Conservation (phyloP, 2,113 vertebrate genomes). For the Podarcis raffonei region DNA sequence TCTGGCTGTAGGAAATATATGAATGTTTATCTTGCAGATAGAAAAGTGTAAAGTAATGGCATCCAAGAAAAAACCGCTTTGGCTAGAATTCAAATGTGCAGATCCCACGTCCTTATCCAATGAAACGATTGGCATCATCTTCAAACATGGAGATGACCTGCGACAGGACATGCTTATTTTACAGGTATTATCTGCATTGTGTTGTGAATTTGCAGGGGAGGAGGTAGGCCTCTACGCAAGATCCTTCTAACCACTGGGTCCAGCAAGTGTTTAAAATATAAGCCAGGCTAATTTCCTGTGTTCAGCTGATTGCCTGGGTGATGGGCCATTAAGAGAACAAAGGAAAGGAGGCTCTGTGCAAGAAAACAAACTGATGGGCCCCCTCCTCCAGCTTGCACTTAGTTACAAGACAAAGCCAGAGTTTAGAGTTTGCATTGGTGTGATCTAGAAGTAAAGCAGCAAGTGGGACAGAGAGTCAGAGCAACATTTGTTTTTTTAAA, state of each 20-base stretch:
- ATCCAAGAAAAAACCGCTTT: constrained; percentile 97
- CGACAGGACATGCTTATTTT: constrained; percentile 99
- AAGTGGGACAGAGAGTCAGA: too few species aligned
- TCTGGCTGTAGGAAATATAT: not conserved
- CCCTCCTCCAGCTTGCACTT: too few species aligned
- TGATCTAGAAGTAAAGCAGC: too few species aligned
- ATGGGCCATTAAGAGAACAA: too few species aligned
- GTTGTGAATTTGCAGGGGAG: not conserved
- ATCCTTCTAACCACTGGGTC: not conserved
- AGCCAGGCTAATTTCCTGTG: too few species aligned
- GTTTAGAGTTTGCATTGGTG: too few species aligned
- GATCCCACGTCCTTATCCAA: constrained; percentile 91
- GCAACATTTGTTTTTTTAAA: too few species aligned
- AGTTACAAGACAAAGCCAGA: too few species aligned
- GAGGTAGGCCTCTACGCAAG: too few species aligned
- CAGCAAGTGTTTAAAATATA: too few species aligned
- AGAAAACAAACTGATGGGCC: not conserved
- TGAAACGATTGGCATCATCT: constrained; percentile 96
- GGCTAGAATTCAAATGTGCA: constrained; percentile 95
- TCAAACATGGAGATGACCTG: constrained; percentile 97
- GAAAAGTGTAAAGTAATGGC: constrained; percentile 99
- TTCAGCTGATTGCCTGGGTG: too few species aligned
- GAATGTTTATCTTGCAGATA: constrained; percentile 76
- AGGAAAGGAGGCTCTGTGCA: not conserved
- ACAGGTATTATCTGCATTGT: constrained; percentile 79